These are phyloP conservation scores for Lasiommata megera DNA, from an alignment of 2,888 invertebrate genomes.

Conservation along the genomic window DNA sequence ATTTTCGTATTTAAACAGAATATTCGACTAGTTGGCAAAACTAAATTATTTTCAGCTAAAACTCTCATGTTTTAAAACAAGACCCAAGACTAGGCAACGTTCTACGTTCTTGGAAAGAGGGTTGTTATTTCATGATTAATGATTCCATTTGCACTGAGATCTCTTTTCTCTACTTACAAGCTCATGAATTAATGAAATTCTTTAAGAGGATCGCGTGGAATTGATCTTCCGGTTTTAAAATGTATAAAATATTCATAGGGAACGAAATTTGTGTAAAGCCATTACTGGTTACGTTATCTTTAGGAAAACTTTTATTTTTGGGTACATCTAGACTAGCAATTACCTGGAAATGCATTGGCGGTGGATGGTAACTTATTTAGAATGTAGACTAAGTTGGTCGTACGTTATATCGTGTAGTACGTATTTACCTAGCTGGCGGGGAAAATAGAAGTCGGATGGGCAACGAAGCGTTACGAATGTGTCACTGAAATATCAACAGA, in stretches of 20 bases:
- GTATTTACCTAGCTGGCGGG: too few species aligned
- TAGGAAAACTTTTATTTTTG: not conserved
- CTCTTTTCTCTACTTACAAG: slow-evolving; percentile 12
- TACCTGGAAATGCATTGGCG: too few species aligned
- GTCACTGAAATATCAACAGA: too few species aligned
- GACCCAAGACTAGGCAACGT: not conserved
- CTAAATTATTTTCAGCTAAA: not conserved
- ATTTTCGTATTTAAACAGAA: too few species aligned
- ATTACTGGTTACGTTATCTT: not conserved
- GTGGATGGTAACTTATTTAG: too few species aligned
- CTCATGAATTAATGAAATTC: slow-evolving; percentile 14
- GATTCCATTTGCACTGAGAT: slow-evolving; percentile 11
- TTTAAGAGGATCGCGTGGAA: slow-evolving; percentile 20
- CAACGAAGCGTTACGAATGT: too few species aligned
- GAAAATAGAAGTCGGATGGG: too few species aligned
- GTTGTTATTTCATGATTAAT: slow-evolving; percentile 13
- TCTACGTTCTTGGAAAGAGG: not conserved
- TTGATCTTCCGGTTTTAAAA: slow-evolving; percentile 19
- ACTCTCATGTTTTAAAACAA: not conserved
- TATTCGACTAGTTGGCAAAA: too few species aligned
- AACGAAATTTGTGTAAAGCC: not conserved
- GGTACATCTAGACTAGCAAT: too few species aligned
- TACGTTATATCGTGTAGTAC: too few species aligned
- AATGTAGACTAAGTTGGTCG: too few species aligned
- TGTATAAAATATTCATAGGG: not conserved